These are phyloP conservation scores for Cirrhinus molitorella DNA, from an alignment of 2,797 vertebrate genomes.

Conservation along the genomic window DNA sequence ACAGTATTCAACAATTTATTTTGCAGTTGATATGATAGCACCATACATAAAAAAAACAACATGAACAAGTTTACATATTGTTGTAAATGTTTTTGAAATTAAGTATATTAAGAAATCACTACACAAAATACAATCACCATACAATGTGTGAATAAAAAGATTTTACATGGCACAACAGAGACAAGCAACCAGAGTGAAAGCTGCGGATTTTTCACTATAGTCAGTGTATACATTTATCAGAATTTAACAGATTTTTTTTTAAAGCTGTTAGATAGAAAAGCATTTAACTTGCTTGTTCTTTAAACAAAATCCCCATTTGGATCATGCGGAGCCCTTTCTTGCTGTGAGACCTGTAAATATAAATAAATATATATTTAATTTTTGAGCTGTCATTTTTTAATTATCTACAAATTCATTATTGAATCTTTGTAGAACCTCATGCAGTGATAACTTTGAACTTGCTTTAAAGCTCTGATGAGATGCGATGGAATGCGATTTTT, in stretches of 20 bases:
- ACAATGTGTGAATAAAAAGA: neutral
- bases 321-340: rapidly evolving
- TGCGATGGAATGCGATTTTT: too few relatives aligned
- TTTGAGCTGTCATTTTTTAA: neutral
- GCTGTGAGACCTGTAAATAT: neutral
- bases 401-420: neutral
- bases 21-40: too few relatives aligned
- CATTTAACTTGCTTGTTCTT: neutral
- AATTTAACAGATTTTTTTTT: neutral
- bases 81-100: neutral
- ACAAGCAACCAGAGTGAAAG: neutral
- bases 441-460: neutral
- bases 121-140: neutral
- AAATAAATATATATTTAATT: neutral
- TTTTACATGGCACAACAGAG: neutral
- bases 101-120: neutral
- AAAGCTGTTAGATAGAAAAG: neutral
- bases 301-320: neutral
- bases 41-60: neutral
- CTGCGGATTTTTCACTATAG: neutral
- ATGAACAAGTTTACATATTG: neutral
- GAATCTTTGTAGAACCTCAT: neutral
- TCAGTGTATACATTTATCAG: neutral
- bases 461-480: slow-evolving; percentile 26
- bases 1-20: neutral